Evolutionary conservation across 2,888 invertebrate genomes (phyloP).

Genomic region (Eupelmus urozonus): DNA sequence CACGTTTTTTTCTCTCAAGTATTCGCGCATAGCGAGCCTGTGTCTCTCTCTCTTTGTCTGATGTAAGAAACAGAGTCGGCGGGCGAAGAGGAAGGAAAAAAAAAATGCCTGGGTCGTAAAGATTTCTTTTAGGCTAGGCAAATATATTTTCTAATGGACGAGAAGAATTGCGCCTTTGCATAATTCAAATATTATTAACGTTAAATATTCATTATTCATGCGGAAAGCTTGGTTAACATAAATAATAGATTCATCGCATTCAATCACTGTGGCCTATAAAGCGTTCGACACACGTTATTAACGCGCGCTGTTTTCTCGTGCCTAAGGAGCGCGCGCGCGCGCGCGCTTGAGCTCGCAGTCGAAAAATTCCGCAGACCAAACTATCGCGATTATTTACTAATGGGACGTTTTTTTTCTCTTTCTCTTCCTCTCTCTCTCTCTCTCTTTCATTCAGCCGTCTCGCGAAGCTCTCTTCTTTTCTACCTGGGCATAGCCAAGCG

Average conservation of each 20-base stretch:
- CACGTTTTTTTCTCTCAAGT: conserved; percentile 26
- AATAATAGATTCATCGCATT: conserved; percentile 52
- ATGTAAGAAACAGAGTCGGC: background rate
- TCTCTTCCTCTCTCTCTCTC: conserved; percentile 4
- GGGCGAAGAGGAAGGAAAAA: too few relatives aligned
- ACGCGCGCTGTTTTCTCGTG: conserved; percentile 28
- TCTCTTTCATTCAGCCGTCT: background rate
- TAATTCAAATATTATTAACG: conserved; percentile 57
- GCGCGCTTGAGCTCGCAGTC: conserved; percentile 2
- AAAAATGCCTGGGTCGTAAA: conserved; percentile 41
- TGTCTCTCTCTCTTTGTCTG: conserved; percentile 21
- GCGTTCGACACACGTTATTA: conserved; percentile 47
- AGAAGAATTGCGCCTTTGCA: conserved; percentile 44
- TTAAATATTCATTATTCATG: conserved; percentile 47
- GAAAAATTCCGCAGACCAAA: conserved; percentile 42
- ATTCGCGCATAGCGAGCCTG: background rate
- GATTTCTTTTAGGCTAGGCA: conserved; percentile 50
- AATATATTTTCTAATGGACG: conserved; percentile 52
- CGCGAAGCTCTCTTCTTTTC: background rate
- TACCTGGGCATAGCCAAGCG: conserved; percentile 56
- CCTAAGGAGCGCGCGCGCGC: background rate
- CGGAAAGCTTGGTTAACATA: conserved; percentile 53
- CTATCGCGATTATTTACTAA: conserved; percentile 53
- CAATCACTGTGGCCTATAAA: conserved; percentile 48
- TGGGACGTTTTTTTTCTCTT: conserved; percentile 37